phyloP scores from a whole-genome alignment of 2,888 invertebrate genomes.

The Agriotes lineatus region DNA sequence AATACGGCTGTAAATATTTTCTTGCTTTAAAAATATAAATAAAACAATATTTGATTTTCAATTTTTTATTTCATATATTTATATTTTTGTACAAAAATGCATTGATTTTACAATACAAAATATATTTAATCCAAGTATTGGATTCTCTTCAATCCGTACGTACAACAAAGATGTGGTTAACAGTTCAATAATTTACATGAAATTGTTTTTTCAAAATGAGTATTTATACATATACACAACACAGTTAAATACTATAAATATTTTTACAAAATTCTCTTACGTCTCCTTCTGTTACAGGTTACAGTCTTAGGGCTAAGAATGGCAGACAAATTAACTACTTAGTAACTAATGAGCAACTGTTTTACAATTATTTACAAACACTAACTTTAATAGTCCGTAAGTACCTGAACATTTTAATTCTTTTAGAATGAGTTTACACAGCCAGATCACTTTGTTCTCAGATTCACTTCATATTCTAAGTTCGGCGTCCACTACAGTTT shows the following conservation, averaged over 20 bases:
- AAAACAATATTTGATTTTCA: no score
- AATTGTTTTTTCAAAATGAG: slow-evolving; percentile 14
- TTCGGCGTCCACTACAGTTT: slow-evolving; percentile 67
- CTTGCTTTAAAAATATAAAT: no score
- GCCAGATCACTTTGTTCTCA: slow-evolving; percentile 45
- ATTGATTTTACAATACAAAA: slow-evolving; percentile 31
- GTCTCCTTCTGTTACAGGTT: slow-evolving; percentile 41
- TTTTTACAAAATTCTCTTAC: slow-evolving; percentile 38
- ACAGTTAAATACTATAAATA: slow-evolving; percentile 38
- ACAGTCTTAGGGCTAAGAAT: slow-evolving; percentile 58
- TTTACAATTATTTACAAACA: slow-evolving; percentile 50
- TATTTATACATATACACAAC: slow-evolving; percentile 37
- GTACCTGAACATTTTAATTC: slow-evolving; percentile 28
- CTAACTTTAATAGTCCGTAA: slow-evolving; percentile 33
- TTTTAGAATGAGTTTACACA: slow-evolving; percentile 46
- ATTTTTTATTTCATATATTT: slow-evolving; percentile 17
- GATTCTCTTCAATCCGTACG: slow-evolving; percentile 15
- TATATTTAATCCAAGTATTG: slow-evolving; percentile 19
- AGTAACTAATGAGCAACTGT: slow-evolving; percentile 58
- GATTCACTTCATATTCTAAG: slow-evolving; percentile 58
- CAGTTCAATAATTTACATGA: slow-evolving; percentile 41
- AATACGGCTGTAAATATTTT: no score
- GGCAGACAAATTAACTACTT: slow-evolving; percentile 55
- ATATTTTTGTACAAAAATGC: slow-evolving; percentile 35
- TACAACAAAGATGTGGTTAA: slow-evolving; percentile 37